These are phyloP conservation scores for Heliconius ismenius DNA, from an alignment of 2,888 invertebrate species.

Conservation along the genomic window DNA sequence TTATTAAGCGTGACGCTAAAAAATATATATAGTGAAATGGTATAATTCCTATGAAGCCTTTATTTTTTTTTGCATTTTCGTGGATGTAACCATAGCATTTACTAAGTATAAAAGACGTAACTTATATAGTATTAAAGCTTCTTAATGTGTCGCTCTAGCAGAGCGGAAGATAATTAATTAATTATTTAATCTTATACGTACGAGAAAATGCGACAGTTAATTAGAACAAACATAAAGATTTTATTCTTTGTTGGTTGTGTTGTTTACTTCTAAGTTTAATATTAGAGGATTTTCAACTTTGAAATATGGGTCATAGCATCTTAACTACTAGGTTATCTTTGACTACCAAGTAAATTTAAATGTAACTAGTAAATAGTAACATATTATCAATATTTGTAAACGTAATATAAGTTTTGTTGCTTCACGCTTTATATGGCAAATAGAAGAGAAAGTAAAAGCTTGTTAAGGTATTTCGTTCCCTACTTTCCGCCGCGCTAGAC, in stretches of 20 bases:
- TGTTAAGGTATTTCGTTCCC: too few species aligned
- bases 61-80: background rate
- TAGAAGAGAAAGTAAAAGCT: too few species aligned
- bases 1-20: too few species aligned
- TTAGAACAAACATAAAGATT: background rate
- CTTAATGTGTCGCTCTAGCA: slow-evolving; percentile 14
- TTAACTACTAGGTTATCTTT: too few species aligned
- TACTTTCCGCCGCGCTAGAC: too few species aligned
- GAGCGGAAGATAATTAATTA: slow-evolving; percentile 14
- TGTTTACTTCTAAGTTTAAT: background rate
- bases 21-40: too few species aligned
- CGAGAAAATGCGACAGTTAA: slow-evolving; percentile 13
- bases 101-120: slow-evolving; percentile 2
- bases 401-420: too few species aligned
- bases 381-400: too few species aligned
- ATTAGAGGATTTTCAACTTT: background rate
- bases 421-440: too few species aligned
- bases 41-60: background rate
- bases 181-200: slow-evolving; percentile 18
- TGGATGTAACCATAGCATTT: background rate
- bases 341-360: too few species aligned
- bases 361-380: too few species aligned
- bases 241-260: background rate
- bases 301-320: too few species aligned
- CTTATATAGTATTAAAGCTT: slow-evolving; percentile 18